phyloP scores from a whole-genome alignment of 2,113 vertebrate species.

The Felis chaus region DNA sequence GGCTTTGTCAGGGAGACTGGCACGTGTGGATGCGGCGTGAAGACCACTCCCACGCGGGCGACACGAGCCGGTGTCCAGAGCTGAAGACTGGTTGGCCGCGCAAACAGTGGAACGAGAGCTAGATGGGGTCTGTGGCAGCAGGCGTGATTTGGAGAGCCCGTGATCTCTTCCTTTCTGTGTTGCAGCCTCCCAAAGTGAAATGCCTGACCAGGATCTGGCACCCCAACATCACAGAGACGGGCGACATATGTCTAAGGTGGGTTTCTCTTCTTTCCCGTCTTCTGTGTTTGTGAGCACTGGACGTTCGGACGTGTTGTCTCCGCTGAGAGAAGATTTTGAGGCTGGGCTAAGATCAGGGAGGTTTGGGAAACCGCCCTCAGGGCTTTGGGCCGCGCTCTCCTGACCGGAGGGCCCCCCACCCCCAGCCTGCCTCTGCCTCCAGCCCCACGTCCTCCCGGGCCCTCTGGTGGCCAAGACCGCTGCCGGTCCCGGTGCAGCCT shows the following conservation, averaged over 20 bases:
- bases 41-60: neutral
- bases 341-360: neutral
- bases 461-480: neutral
- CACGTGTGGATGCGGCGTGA: neutral
- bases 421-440: neutral
- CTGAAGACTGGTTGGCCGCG: accelerated
- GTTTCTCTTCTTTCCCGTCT: neutral
- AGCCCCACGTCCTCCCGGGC: accelerated
- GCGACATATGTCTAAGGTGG: conserved; percentile 98
- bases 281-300: neutral
- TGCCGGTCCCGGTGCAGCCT: no score
- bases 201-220: conserved; percentile 99
- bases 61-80: accelerated
- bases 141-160: accelerated
- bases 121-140: accelerated
- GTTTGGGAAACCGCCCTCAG: no score
- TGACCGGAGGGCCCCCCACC: accelerated
- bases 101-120: accelerated
- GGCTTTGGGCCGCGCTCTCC: no score
- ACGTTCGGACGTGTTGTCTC: accelerated
- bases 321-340: neutral
- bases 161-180: conserved; percentile 35
- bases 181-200: conserved; percentile 97
- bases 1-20: neutral
- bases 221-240: conserved; percentile 98